Evolutionary conservation across 2,113 vertebrate species (phyloP).

Genomic region (Chelonoidis abingdonii): DNA sequence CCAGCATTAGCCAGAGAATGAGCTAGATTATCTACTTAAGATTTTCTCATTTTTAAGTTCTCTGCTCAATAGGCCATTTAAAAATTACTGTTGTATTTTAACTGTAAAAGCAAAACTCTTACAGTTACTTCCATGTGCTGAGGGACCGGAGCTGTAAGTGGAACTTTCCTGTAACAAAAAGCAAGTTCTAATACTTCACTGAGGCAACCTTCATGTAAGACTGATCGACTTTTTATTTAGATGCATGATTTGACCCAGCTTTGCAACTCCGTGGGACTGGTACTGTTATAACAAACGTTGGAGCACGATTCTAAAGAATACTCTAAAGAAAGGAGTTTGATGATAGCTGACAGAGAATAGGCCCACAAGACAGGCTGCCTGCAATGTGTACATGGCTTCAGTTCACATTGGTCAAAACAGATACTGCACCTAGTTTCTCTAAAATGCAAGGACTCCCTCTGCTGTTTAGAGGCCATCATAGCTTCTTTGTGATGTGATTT

Average conservation of each 20-base stretch:
- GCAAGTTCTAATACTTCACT: background rate
- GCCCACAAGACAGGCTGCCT: no score
- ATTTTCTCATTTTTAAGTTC: background rate
- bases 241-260: background rate
- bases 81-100: background rate
- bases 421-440: background rate
- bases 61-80: background rate
- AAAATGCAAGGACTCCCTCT: slow-evolving; percentile 62
- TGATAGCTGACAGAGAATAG: background rate
- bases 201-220: background rate
- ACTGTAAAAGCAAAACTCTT: background rate
- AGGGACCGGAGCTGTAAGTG: background rate
- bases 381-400: background rate
- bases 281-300: background rate
- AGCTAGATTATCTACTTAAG: background rate
- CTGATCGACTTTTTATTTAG: background rate
- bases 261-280: background rate
- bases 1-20: background rate
- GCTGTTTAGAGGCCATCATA: background rate
- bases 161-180: background rate
- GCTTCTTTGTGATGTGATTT: background rate
- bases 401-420: background rate
- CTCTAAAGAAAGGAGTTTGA: background rate
- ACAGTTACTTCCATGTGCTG: fast-evolving
- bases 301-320: fast-evolving